Conservation (phyloP, 1,140 invertebrate species). For the Atta texana region DNA sequence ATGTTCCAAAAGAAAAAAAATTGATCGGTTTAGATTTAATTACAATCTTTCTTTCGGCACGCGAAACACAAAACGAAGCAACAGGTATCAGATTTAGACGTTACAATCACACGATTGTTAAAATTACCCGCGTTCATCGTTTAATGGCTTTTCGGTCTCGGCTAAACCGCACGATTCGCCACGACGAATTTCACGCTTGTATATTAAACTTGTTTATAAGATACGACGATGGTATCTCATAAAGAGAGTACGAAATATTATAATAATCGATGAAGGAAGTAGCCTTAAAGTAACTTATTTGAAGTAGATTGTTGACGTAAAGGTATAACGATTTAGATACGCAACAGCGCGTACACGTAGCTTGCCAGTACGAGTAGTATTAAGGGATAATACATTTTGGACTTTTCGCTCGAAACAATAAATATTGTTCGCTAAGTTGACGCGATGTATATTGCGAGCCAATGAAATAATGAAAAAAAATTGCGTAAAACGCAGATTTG, state of each 20-base stretch:
- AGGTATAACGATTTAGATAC: slow-evolving; percentile 43
- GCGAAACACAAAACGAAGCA: slow-evolving; percentile 5
- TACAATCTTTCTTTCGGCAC: background rate
- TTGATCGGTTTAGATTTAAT: background rate
- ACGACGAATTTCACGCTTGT: slow-evolving; percentile 47
- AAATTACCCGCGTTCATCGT: slow-evolving; percentile 41
- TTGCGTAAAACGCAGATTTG: background rate
- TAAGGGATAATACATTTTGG: slow-evolving; percentile 41
- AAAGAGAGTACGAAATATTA: slow-evolving; percentile 48
- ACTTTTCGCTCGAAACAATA: slow-evolving; percentile 14
- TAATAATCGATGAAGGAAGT: slow-evolving; percentile 57
- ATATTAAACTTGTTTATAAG: slow-evolving; percentile 53
- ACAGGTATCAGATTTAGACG: background rate
- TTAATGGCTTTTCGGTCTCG: background rate
- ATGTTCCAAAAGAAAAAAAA: background rate
- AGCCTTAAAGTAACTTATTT: slow-evolving; percentile 79
- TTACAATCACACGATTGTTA: slow-evolving; percentile 27
- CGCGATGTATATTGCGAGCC: background rate
- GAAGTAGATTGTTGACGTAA: slow-evolving; percentile 61
- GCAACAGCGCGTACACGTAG: slow-evolving; percentile 66
- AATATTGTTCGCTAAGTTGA: background rate
- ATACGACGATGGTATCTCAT: slow-evolving; percentile 49
- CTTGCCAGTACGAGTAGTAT: slow-evolving; percentile 77
- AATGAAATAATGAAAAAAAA: background rate
- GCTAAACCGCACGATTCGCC: background rate